Base-by-base conservation (phyloP, 2,797 vertebrate species). In the Syngnathus rostellatus region DNA sequence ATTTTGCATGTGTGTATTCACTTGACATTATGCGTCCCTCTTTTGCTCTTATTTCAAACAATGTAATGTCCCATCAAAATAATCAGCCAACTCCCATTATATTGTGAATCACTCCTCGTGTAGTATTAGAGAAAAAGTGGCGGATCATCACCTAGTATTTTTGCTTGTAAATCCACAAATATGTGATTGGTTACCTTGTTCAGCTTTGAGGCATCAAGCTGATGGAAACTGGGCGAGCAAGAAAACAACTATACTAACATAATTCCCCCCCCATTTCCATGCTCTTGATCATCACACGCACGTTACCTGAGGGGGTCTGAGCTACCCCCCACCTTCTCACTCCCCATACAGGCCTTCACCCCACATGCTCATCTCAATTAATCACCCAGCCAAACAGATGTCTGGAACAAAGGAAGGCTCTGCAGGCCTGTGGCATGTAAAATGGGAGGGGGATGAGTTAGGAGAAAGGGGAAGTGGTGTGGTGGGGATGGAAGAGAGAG, bases 301-400 rank as follows among this genome's bases (percentile, higher is more conserved):
- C 61, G 70, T 82, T 81, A 88, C 82, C 82, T 87, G 83, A 83
- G 85, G 85, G 83, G 84, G 83, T 80, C 82, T 81, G 67, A 70
- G 76, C 75, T 75, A 57, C 2, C 53, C 6, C 12, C 25, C 53
- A 54, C 23, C 51, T 54, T 21, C 51, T 46, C 53, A 73, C 81
- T 78, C 85, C 75, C 81, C 82, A 41, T 72, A 76, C 70, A 76
- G 76, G 81, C 80, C 80, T 83, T 87, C 85, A 87, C 82, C 83
- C 81, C 81, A 81, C 85, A 86, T 83, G 86, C 84, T 89, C 86
- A 85, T 89, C 86, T 87, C 86, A 87, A 87, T 89, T 89, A 88
- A 88, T 87, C 86, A 89, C 76, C 79, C 82, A 83, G 83, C 83
- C 87, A 88, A 88, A 87, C 88, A 89, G 88, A 89, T 88, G 88